These are phyloP conservation scores for Apantesis nais DNA, from an alignment of 2,888 invertebrate genomes.

Conservation along the genomic window DNA sequence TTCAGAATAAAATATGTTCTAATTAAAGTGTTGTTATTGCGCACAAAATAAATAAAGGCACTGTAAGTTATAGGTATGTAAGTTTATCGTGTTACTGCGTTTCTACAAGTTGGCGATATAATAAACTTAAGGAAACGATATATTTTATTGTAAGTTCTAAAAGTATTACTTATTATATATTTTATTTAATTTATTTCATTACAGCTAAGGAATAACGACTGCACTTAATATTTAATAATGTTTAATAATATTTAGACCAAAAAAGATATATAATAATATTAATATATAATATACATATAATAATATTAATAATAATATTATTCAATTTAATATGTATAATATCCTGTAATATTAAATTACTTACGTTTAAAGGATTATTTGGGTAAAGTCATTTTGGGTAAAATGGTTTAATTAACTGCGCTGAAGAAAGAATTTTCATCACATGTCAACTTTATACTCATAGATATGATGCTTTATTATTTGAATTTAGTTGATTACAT, in stretches of 20 bases:
- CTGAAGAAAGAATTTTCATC: neutral
- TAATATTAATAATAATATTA: no score
- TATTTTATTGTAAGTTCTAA: neutral
- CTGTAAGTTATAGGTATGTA: neutral
- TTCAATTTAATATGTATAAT: neutral
- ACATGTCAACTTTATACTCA: neutral
- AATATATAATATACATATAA: no score
- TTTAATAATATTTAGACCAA: neutral
- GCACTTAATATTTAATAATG: conserved; percentile 12
- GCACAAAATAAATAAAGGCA: neutral
- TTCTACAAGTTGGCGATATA: conserved; percentile 4
- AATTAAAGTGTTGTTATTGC: neutral
- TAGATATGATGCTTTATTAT: neutral
- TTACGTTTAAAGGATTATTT: neutral
- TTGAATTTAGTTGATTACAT: neutral
- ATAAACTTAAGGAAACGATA: conserved; percentile 8
- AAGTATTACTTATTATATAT: neutral
- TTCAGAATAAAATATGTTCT: neutral
- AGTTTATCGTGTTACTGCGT: neutral
- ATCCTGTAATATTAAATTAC: neutral
- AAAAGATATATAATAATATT: no score
- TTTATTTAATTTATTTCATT: conserved; percentile 9
- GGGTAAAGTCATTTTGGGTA: neutral
- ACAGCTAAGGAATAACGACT: conserved; percentile 34
- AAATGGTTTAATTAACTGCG: neutral